These are phyloP conservation scores for Hanleya hanleyi DNA, from an alignment of 2,888 invertebrate species.

Conservation along the genomic window DNA sequence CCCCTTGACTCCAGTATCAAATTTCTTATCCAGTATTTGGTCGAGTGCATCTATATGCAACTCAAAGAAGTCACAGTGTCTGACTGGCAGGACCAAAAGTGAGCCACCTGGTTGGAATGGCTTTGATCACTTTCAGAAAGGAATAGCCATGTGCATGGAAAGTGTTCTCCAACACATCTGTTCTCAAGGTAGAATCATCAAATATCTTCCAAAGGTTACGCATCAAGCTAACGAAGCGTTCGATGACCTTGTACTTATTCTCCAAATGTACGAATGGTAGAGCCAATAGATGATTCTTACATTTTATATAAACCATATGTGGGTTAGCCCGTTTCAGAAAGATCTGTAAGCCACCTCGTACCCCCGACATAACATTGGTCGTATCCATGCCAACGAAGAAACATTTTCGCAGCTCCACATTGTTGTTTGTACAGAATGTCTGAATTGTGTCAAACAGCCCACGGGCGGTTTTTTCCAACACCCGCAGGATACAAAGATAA, in stretches of 20 bases:
- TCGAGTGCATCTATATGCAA: background rate
- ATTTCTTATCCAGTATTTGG: background rate
- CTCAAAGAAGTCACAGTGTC: background rate
- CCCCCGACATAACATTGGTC: background rate
- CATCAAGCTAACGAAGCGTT: background rate
- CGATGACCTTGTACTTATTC: background rate
- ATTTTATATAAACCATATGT: background rate
- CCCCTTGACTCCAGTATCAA: background rate
- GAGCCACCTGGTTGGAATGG: background rate
- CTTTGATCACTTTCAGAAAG: background rate
- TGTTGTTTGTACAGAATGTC: background rate
- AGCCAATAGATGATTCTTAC: background rate
- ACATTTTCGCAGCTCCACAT: background rate
- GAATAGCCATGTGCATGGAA: background rate
- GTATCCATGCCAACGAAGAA: background rate
- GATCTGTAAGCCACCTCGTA: background rate
- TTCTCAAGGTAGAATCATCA: background rate
- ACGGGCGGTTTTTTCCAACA: background rate
- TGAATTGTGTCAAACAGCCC: background rate
- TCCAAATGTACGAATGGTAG: background rate
- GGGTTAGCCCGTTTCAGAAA: background rate
- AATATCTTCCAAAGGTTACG: background rate
- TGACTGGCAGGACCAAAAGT: background rate
- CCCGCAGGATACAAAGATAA: background rate
- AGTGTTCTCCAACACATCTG: background rate